Percentiles rank a stretch among this genome's conserved stretches.
phyloP scores from a whole-genome alignment of 2,888 invertebrate genomes.

The Tanytarsus gracilentus region DNA sequence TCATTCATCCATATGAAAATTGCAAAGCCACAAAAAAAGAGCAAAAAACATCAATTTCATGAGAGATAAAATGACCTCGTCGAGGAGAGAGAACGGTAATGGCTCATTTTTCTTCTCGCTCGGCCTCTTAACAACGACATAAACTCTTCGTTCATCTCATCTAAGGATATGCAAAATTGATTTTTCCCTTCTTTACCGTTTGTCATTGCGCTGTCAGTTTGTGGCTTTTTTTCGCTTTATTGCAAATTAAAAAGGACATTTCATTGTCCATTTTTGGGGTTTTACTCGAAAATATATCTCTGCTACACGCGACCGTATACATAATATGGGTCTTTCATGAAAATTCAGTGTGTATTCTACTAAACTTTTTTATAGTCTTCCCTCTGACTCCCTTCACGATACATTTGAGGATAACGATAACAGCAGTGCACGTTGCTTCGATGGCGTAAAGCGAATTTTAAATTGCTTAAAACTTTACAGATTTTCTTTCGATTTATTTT shows the following conservation, averaged over 20 bases:
- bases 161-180: not conserved
- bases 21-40: too few species aligned
- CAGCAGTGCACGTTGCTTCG: too few species aligned
- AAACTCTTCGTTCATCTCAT: too few species aligned
- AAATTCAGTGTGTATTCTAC: too few species aligned
- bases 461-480: not conserved
- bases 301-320: too few species aligned
- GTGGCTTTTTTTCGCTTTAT: slow-evolving; percentile 4
- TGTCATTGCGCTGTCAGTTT: too few species aligned
- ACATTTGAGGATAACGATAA: too few species aligned
- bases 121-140: too few species aligned
- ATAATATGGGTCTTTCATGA: too few species aligned
- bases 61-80: not conserved
- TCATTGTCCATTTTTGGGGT: not conserved
- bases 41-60: too few species aligned
- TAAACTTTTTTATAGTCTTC: not conserved
- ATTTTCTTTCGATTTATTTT: not conserved
- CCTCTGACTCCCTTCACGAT: not conserved
- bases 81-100: not conserved
- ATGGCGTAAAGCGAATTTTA: too few species aligned
- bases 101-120: too few species aligned
- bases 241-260: slow-evolving; percentile 23
- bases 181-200: not conserved
- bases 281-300: not conserved
- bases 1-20: not conserved